phyloP scores from a whole-genome alignment of 2,113 vertebrate species.

The Albula goreensis region DNA sequence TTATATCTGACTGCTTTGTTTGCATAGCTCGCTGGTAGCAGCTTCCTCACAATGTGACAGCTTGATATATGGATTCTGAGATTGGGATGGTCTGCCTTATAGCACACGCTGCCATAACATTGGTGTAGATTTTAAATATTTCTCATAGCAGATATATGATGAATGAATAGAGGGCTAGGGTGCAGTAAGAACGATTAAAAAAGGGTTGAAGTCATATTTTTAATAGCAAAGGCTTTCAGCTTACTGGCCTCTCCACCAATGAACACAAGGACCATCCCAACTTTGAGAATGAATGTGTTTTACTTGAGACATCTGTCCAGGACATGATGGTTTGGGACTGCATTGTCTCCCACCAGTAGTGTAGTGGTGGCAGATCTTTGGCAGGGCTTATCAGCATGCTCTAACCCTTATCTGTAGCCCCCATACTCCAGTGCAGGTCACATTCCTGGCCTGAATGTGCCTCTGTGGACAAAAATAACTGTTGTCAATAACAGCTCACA shows the following conservation, averaged over 20 bases:
- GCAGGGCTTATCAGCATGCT: background rate
- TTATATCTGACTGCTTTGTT: background rate
- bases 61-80: background rate
- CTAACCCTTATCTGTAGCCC: conserved; percentile 19
- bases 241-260: no score
- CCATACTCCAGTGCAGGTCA: background rate
- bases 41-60: background rate
- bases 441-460: conserved; percentile 13
- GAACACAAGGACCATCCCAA: background rate
- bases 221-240: background rate
- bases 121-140: background rate
- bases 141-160: background rate
- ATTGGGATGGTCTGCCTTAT: no score
- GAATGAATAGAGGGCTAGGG: background rate
- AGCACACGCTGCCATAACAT: background rate
- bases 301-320: no score
- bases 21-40: background rate
- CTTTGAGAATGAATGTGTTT: conserved; percentile 4
- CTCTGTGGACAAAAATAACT: conserved; percentile 16
- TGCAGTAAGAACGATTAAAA: background rate
- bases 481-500: conserved; percentile 19
- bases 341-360: background rate
- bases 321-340: background rate
- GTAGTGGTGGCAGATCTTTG: conserved; percentile 36
- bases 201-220: background rate